phyloP scores from a whole-genome alignment of 2,113 vertebrate genomes.

The Calidris pugnax region DNA sequence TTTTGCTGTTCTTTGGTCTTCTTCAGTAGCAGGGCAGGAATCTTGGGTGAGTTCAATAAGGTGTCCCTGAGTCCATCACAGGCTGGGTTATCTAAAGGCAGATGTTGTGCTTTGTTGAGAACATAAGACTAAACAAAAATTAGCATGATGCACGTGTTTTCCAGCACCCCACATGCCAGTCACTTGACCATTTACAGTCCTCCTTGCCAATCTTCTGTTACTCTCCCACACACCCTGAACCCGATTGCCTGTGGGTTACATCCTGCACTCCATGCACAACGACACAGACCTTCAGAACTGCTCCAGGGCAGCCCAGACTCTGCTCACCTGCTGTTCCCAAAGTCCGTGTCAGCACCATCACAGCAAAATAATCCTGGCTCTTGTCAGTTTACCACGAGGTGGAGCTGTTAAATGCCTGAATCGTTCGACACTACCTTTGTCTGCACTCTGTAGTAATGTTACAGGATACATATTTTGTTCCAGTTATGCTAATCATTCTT shows the following conservation, averaged over 20 bases:
- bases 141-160: not conserved
- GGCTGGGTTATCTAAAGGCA: not conserved
- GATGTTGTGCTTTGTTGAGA: not conserved
- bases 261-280: not conserved
- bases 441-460: not conserved
- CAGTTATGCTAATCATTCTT: not conserved
- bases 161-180: not conserved
- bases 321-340: not conserved
- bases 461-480: not conserved
- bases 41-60: not conserved
- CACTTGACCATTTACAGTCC: not conserved
- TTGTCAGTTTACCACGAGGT: not conserved
- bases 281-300: rapidly evolving
- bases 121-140: not conserved
- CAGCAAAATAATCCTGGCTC: rapidly evolving
- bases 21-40: not conserved
- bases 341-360: rapidly evolving
- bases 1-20: not conserved
- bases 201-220: not conserved
- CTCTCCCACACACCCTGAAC: not conserved
- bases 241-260: rapidly evolving
- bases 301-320: not conserved
- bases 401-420: not conserved
- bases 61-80: not conserved
- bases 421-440: not conserved